Percentiles rank a stretch among this genome's conserved stretches.
These are phyloP conservation scores for Cosmia trapezina DNA, from an alignment of 2,888 invertebrate species.

Conservation along the genomic window DNA sequence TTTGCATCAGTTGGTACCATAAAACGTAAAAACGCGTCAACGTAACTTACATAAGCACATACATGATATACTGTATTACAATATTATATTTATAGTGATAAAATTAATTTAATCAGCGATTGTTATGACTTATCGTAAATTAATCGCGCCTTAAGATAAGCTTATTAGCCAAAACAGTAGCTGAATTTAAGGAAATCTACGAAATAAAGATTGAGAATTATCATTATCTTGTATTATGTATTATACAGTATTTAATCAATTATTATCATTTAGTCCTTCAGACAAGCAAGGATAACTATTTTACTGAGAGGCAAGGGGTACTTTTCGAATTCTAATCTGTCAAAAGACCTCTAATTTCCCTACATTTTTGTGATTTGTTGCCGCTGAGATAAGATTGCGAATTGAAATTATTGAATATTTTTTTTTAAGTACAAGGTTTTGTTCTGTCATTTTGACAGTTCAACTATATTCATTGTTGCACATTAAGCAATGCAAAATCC, in stretches of 20 bases:
- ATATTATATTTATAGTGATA: constrained; percentile 5
- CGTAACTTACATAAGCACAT: neutral
- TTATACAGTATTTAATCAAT: neutral
- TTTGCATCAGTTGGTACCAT: neutral
- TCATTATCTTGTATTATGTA: neutral
- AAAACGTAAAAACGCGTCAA: neutral
- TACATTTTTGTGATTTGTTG: no score
- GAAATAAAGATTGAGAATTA: constrained; percentile 1
- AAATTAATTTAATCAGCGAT: constrained; percentile 13
- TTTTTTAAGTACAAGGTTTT: no score
- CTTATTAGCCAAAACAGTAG: constrained; percentile 27
- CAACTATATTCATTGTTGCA: no score
- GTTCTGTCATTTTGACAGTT: no score
- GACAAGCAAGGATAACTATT: neutral
- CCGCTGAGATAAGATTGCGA: no score
- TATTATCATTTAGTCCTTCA: neutral
- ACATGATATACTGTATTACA: neutral
- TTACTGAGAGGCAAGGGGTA: no score
- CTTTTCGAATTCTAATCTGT: no score
- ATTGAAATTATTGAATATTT: no score
- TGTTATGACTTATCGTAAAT: constrained; percentile 7
- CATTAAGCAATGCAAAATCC: no score
- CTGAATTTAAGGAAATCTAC: neutral
- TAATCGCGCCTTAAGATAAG: constrained; percentile 14
- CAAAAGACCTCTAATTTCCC: no score